Conservation (phyloP, 35 echinoderm and acorn worm genomes). For the Ophiothrix spiculata region DNA sequence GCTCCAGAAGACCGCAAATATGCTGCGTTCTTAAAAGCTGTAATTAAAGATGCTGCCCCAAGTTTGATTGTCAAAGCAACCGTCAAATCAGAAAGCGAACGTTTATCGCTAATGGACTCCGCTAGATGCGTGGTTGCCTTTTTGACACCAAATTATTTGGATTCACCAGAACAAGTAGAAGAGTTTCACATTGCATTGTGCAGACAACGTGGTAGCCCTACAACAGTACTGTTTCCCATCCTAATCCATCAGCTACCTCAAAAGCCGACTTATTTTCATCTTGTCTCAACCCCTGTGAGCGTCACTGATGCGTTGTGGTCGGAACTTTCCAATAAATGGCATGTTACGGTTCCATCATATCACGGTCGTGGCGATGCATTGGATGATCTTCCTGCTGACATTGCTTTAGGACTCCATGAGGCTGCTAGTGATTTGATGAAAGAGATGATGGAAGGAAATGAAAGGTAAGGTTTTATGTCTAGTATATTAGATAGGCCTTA, state of each 20-base stretch:
- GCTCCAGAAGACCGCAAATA: slow-evolving; percentile 51
- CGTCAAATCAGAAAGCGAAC: slow-evolving; percentile 26
- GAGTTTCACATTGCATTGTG: slow-evolving; percentile 91
- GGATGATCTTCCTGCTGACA: neutral
- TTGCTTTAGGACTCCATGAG: neutral
- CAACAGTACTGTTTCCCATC: slow-evolving; percentile 62
- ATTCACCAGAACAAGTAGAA: slow-evolving; percentile 80
- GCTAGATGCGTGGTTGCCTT: slow-evolving; percentile 37
- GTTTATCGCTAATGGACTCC: slow-evolving; percentile 28
- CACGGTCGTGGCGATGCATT: neutral
- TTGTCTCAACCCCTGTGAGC: slow-evolving; percentile 40
- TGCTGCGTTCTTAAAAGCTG: slow-evolving; percentile 10
- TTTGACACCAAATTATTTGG: slow-evolving; percentile 69
- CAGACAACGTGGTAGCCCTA: slow-evolving; percentile 46
- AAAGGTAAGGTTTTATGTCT: no score
- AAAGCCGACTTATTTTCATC: slow-evolving; percentile 87
- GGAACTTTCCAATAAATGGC: slow-evolving; percentile 2
- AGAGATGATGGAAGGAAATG: neutral
- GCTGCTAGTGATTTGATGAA: neutral
- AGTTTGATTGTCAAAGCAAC: slow-evolving; percentile 24
- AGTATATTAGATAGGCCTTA: no score
- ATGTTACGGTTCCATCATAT: neutral
- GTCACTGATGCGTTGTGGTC: slow-evolving; percentile 69
- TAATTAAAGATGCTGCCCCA: slow-evolving; percentile 35
- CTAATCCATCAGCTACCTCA: slow-evolving; percentile 58